These are phyloP conservation scores for Herpailurus yagouaroundi DNA, from an alignment of 2,113 vertebrate species.

Conservation along the genomic window DNA sequence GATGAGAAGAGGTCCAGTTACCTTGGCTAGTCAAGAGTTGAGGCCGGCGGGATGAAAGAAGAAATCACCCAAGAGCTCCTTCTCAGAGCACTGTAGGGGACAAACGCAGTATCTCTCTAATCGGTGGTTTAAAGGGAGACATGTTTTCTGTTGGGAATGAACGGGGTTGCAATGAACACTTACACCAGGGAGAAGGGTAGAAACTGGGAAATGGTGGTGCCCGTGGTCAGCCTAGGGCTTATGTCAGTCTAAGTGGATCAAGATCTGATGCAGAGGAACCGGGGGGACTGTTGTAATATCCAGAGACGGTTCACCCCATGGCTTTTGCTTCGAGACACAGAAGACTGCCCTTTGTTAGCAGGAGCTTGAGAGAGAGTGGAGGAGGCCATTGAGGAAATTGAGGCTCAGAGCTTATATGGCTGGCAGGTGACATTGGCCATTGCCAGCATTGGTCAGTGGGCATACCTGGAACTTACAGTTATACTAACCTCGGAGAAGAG, in stretches of 20 bases:
- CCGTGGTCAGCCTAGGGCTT: background rate
- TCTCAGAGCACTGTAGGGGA: background rate
- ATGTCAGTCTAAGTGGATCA: too few species aligned
- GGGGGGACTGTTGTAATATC: background rate
- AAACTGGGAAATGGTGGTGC: too few species aligned
- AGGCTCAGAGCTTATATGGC: too few species aligned
- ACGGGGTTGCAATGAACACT: fast-evolving
- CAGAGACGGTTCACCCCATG: background rate
- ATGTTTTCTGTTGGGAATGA: background rate
- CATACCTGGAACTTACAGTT: background rate
- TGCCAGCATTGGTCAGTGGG: too few species aligned
- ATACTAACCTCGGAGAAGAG: background rate
- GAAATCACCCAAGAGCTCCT: background rate
- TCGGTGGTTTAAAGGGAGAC: background rate
- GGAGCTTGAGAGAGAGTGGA: background rate
- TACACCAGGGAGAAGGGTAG: background rate
- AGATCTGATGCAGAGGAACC: background rate
- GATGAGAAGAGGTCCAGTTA: background rate
- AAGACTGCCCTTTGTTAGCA: background rate
- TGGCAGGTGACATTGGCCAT: too few species aligned
- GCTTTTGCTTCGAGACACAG: background rate
- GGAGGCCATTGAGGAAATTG: background rate
- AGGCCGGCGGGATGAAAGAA: background rate
- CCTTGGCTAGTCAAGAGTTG: background rate
- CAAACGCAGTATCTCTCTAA: background rate